Evolutionary conservation across 2,888 invertebrate genomes (phyloP).

Genomic region (Acanthococcus lagerstroemiae): DNA sequence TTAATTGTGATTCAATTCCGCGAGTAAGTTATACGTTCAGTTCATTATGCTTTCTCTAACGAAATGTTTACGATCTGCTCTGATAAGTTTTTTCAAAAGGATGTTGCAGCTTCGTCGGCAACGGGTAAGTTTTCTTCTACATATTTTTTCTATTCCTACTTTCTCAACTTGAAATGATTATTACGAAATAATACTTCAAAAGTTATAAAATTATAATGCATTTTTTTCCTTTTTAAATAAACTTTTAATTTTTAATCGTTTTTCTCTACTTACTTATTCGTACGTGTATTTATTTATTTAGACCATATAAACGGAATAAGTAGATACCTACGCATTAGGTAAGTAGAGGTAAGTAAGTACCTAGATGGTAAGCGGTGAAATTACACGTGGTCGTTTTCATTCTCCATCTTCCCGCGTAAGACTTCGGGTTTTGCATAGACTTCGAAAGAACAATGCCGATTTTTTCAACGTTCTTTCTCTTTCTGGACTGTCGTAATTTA

Average conservation of each 20-base stretch:
- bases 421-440: neutral
- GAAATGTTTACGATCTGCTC: too few relatives aligned
- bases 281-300: too few relatives aligned
- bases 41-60: too few relatives aligned
- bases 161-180: neutral
- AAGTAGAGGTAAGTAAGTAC: neutral
- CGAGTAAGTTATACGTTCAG: too few relatives aligned
- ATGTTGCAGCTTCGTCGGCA: neutral
- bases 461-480: constrained; percentile 1
- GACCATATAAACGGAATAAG: neutral
- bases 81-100: too few relatives aligned
- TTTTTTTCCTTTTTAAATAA: too few relatives aligned
- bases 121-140: too few relatives aligned
- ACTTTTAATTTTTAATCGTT: neutral
- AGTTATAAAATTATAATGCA: too few relatives aligned
- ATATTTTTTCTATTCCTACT: neutral
- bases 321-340: neutral
- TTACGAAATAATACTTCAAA: too few relatives aligned
- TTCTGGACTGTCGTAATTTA: neutral
- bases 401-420: too few relatives aligned
- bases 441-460: neutral
- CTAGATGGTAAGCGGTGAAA: neutral
- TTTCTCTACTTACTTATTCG: neutral
- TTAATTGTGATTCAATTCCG: too few relatives aligned
- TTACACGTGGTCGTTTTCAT: neutral